phyloP scores from a whole-genome alignment of 2,797 vertebrate species.

The Sebastes kiyomatsui region DNA sequence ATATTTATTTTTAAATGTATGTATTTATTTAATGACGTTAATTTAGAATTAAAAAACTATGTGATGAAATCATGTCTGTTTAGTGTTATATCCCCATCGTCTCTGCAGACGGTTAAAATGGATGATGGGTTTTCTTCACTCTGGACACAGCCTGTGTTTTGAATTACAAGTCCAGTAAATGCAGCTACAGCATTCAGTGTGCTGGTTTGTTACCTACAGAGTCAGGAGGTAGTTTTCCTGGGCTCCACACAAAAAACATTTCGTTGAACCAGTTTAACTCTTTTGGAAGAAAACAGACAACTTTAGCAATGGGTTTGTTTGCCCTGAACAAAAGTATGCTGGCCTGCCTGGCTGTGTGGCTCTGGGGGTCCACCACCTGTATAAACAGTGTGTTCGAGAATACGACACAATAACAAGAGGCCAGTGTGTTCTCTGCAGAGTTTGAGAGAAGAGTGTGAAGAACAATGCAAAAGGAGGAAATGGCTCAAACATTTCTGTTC shows the following conservation, averaged over 20 bases:
- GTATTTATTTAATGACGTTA: too few relatives aligned
- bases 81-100: not conserved
- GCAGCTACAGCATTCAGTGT: not conserved
- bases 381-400: conserved; percentile 54
- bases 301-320: conserved; percentile 21
- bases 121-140: not conserved
- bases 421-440: not conserved
- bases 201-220: not conserved
- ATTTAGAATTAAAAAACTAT: not conserved
- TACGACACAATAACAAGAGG: conserved; percentile 25
- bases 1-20: too few relatives aligned
- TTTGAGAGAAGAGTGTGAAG: not conserved
- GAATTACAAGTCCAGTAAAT: not conserved
- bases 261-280: not conserved
- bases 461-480: not conserved
- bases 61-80: not conserved
- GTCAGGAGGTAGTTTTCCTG: not conserved
- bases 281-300: not conserved
- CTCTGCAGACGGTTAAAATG: not conserved
- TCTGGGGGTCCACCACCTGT: conserved; percentile 61
- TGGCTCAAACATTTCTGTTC: not conserved
- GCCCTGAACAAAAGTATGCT: conserved; percentile 26
- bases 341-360: not conserved
- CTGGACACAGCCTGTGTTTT: not conserved
- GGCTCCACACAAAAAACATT: not conserved